A percentile compares a stretch with the other conserved stretches of the same genome.
phyloP scores from a whole-genome alignment of 2,888 invertebrate species.

The Drosophila multiciliata region DNA sequence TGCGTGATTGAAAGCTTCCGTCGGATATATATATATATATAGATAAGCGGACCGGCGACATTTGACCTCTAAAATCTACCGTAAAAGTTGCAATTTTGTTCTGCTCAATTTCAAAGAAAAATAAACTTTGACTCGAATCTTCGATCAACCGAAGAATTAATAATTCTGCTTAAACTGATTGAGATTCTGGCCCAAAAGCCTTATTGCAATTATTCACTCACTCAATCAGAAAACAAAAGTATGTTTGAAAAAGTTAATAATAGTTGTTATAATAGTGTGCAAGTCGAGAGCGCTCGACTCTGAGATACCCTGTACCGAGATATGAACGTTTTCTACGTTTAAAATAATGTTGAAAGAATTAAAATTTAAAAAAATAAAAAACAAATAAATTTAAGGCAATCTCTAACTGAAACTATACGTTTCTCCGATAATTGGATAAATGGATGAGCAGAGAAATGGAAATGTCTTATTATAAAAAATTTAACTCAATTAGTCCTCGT shows the following conservation, averaged over 20 bases:
- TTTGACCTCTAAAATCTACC: slow-evolving; percentile 7
- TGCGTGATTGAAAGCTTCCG: slow-evolving; percentile 71
- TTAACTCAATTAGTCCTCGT: neutral
- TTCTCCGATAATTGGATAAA: neutral
- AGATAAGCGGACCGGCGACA: slow-evolving; percentile 38
- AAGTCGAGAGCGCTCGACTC: neutral
- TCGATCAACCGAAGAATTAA: slow-evolving; percentile 41
- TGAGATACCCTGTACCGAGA: slow-evolving; percentile 1
- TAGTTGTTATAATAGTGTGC: neutral
- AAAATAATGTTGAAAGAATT: too few species aligned
- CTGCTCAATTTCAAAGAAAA: slow-evolving; percentile 24
- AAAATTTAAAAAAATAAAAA: neutral
- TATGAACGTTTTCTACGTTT: neutral
- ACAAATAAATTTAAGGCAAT: neutral
- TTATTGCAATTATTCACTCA: neutral
- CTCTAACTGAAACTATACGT: neutral
- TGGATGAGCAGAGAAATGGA: neutral
- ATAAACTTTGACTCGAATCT: slow-evolving; percentile 20
- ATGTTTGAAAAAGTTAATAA: neutral
- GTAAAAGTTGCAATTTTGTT: slow-evolving; percentile 66
- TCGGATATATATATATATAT: slow-evolving; percentile 19
- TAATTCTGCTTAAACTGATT: slow-evolving; percentile 31
- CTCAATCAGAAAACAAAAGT: neutral
- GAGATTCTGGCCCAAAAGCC: neutral
- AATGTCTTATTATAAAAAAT: neutral